These are phyloP conservation scores for Pseudonaja textilis DNA, from an alignment of 2,113 vertebrate species.

Conservation along the genomic window DNA sequence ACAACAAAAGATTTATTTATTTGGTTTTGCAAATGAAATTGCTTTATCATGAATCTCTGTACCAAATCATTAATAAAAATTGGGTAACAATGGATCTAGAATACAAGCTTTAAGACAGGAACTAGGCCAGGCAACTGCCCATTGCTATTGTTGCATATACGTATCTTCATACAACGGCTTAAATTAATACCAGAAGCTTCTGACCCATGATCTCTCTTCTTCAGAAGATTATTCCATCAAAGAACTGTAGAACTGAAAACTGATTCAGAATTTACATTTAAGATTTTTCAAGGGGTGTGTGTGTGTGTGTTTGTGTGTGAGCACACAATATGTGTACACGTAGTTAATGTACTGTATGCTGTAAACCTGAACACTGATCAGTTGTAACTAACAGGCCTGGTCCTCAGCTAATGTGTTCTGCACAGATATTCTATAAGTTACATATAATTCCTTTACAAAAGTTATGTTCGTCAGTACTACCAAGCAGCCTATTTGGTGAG, in stretches of 20 bases:
- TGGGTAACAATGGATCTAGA: not conserved
- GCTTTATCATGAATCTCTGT: not conserved
- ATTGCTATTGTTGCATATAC: not conserved
- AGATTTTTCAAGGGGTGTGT: not conserved
- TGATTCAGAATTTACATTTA: not conserved
- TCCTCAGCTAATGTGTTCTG: conserved; percentile 37
- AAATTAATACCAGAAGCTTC: not conserved
- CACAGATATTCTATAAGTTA: conserved; percentile 23
- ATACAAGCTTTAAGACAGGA: not conserved
- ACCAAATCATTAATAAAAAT: not conserved
- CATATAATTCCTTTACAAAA: conserved; percentile 34
- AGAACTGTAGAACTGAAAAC: not conserved
- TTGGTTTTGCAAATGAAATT: not conserved
- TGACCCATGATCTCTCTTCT: not conserved
- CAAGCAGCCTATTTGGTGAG: conserved; percentile 60
- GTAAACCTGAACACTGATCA: not conserved
- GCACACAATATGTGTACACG: not conserved
- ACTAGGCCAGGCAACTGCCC: not conserved
- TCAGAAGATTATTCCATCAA: not conserved
- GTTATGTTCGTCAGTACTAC: conserved; percentile 55
- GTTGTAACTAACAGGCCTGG: not conserved
- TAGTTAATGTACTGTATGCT: not conserved
- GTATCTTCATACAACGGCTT: not conserved
- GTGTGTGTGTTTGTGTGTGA: not conserved
- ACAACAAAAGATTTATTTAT: not conserved